Percentiles rank a stretch among this genome's conserved stretches.
phyloP scores from a whole-genome alignment of 1,140 invertebrate genomes.

The Reticulitermes speratus region DNA sequence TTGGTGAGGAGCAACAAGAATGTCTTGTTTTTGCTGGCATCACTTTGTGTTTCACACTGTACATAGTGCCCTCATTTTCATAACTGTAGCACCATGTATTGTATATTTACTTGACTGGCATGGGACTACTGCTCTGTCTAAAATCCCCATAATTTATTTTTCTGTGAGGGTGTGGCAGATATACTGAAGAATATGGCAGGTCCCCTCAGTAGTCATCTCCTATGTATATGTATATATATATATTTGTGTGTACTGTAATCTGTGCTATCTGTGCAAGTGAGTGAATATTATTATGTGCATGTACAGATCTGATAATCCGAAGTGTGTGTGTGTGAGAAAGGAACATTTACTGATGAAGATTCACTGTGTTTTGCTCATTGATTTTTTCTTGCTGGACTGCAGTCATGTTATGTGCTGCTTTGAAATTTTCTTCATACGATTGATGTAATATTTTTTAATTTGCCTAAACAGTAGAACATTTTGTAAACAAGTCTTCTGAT shows the following conservation, averaged over 20 bases:
- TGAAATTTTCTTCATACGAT: background rate
- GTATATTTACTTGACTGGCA: too few relatives aligned
- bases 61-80: too few relatives aligned
- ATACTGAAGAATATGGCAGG: background rate
- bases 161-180: background rate
- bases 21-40: too few relatives aligned
- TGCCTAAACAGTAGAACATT: constrained; percentile 29
- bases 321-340: background rate
- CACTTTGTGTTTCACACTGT: too few relatives aligned
- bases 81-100: too few relatives aligned
- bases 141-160: background rate
- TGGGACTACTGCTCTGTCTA: too few relatives aligned
- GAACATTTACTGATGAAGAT: background rate
- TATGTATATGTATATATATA: background rate
- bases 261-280: constrained; percentile 9
- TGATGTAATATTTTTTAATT: constrained; percentile 34
- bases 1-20: too few relatives aligned
- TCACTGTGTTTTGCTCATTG: constrained; percentile 21
- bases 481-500: constrained; percentile 31
- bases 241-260: constrained; percentile 1
- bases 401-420: constrained; percentile 23
- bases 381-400: constrained; percentile 18
- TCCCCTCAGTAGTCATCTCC: background rate
- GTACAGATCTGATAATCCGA: background rate
- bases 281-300: background rate